Base-by-base conservation (phyloP, 2,888 invertebrate species). In the Drosophila macrospina region DNA sequence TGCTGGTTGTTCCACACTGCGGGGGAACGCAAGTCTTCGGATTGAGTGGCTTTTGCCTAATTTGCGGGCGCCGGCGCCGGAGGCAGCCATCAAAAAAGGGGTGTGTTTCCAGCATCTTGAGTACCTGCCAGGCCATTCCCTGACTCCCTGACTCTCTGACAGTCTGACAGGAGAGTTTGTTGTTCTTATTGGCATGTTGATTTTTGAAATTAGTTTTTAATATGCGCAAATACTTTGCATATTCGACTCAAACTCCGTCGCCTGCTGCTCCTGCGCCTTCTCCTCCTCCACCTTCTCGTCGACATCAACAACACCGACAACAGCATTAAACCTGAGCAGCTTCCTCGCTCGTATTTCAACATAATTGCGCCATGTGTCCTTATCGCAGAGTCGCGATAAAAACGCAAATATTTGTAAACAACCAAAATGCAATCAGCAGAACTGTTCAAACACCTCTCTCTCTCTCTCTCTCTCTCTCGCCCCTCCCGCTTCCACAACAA, bases 151-250 rank as follows among this genome's bases (percentile, higher is more conserved):
- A 13, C n/a, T 7, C 20, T 3, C 36, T 28, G 45, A 16, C 28
- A 11, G 26, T 34, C 41, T 57, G 24, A 24, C 11, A 32, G 30
- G 16, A 44, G 51, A 69, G 39, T 64, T 77, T 82, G 78, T 82
- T 87, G 82, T 88, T 89, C 81, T 89, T 88, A 90, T 91, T 88
- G 90, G 89, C 83, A 90, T 91, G 91, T 91, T 91, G 90, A 91
- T 90, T 91, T 91, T 90, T 87, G 89, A 91, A 91, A 91, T 91
- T 91, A 91, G 90, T 90, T 91, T 91, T 90, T 90, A 91, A 91
- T 91, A 91, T 89, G 89, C 90, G 91, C 88, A 91, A 91, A 91
- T 90, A 91, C 84, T 88, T 85, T 85, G 87, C 85, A 87, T 85
- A 85, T 80, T 74, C 67, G 69, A 57, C 74, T 66, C 75, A 63